A percentile compares a stretch with the other conserved stretches of the same genome.
Evolutionary conservation across 53 echinoderm and acorn worm genomes (phyloP).

Genomic region (Zoroaster sp.): DNA sequence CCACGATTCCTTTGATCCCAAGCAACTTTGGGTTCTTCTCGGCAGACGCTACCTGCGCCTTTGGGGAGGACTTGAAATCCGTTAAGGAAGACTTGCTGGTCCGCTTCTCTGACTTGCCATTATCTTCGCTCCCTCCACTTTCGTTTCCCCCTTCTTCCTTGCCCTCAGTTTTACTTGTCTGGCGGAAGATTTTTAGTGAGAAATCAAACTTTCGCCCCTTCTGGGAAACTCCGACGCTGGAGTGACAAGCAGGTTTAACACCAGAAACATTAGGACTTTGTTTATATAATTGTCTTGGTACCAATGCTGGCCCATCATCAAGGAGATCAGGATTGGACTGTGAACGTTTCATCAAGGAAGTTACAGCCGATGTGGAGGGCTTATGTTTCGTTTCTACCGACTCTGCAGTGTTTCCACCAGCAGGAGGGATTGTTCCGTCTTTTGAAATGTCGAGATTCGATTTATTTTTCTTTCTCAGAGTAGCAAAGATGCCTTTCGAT

Average conservation of each 20-base stretch:
- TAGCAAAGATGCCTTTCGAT: constrained; percentile 32
- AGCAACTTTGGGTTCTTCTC: not conserved
- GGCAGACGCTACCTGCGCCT: not conserved
- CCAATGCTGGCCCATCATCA: constrained; percentile 5
- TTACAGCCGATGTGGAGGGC: not conserved
- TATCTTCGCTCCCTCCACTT: not conserved
- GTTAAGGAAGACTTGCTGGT: not conserved
- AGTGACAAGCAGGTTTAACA: constrained; percentile 53
- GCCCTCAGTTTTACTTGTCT: constrained; percentile 4
- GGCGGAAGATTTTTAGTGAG: constrained; percentile 43
- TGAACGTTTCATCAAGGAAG: constrained; percentile 11
- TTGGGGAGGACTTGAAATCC: not conserved
- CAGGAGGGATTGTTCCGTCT: not conserved
- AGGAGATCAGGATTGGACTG: constrained; percentile 52
- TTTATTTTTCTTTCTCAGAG: constrained; percentile 1
- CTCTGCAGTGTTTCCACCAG: not conserved
- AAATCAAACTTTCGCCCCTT: constrained; percentile 20
- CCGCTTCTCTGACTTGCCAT: not conserved
- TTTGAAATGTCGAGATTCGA: not conserved
- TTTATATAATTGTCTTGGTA: not conserved
- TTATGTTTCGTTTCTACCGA: not conserved
- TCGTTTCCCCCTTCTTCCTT: not conserved
- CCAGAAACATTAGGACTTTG: not conserved
- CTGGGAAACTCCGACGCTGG: not conserved
- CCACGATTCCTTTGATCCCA: constrained; percentile 20